Conservation (phyloP, 2,113 vertebrate genomes). For the Actinemys pallida region DNA sequence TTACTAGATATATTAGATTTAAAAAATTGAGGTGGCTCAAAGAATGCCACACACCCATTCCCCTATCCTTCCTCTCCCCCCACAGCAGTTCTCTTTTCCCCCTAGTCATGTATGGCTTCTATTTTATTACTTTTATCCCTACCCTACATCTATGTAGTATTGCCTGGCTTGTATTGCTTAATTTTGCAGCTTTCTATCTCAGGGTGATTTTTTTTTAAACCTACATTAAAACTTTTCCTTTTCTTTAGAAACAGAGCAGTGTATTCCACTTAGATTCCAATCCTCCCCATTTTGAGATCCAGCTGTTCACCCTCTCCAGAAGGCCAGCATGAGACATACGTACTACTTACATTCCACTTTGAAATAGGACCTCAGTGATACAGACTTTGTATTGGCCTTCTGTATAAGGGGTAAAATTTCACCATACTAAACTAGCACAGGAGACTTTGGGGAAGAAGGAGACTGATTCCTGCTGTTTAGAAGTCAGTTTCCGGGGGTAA, state of each 20-base stretch:
- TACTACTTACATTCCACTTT: not conserved
- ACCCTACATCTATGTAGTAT: not conserved
- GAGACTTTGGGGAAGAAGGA: not conserved
- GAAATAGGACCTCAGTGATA: no score
- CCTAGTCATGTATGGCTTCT: not conserved
- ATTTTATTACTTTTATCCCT: not conserved
- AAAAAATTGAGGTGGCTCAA: no score
- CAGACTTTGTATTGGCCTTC: not conserved
- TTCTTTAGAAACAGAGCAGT: not conserved
- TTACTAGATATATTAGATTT: no score
- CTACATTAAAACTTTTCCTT: not conserved
- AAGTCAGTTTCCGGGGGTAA: not conserved
- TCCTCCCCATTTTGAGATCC: not conserved
- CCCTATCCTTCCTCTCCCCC: not conserved
- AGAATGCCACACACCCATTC: not conserved
- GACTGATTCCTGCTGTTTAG: not conserved
- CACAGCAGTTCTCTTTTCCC: not conserved
- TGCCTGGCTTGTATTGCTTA: not conserved
- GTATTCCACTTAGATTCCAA: fast-evolving
- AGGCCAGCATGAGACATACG: not conserved
- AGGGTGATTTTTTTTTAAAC: not conserved
- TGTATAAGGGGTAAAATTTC: not conserved
- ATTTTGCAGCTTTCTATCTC: not conserved
- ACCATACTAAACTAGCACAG: not conserved
- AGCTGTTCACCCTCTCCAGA: not conserved